Conservation (phyloP, 1,140 invertebrate genomes). For the Copidosoma floridanum region DNA sequence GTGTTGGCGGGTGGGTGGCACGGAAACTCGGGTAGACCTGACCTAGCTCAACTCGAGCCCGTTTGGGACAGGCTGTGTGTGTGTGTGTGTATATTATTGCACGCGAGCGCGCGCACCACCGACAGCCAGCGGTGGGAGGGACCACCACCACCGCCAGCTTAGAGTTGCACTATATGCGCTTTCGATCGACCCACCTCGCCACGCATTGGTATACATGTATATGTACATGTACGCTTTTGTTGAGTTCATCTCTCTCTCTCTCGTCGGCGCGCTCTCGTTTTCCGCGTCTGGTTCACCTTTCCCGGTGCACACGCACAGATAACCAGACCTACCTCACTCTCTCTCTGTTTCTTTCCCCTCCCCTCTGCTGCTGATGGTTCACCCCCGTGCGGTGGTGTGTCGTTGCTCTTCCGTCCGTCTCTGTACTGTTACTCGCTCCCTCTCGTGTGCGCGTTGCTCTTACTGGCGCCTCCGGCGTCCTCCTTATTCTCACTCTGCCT, state of each 20-base stretch:
- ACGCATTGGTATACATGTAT: too few species aligned
- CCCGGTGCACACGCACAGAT: neutral
- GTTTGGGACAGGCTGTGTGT: constrained; percentile 35
- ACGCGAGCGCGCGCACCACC: neutral
- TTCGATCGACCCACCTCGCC: constrained; percentile 53
- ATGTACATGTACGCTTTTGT: too few species aligned
- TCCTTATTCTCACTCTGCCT: too few species aligned
- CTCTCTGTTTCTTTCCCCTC: too few species aligned
- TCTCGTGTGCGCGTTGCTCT: too few species aligned
- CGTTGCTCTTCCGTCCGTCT: too few species aligned
- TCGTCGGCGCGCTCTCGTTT: neutral
- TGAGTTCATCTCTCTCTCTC: constrained; percentile 3
- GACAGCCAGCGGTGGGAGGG: constrained; percentile 47
- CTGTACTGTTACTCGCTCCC: too few species aligned
- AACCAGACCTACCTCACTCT: neutral
- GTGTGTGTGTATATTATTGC: neutral
- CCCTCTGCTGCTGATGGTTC: too few species aligned
- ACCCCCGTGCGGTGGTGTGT: too few species aligned
- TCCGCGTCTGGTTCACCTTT: neutral
- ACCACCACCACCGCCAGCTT: constrained; percentile 42
- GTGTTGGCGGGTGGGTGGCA: neutral
- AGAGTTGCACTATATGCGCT: constrained; percentile 53
- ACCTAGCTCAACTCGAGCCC: constrained; percentile 57
- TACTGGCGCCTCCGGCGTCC: too few species aligned
- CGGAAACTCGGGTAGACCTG: constrained; percentile 45